Evolutionary conservation across 2,888 invertebrate genomes (phyloP), one percentile per base, ranked within the genome.

Genomic region (Yponomeuta plumbellus): DNA sequence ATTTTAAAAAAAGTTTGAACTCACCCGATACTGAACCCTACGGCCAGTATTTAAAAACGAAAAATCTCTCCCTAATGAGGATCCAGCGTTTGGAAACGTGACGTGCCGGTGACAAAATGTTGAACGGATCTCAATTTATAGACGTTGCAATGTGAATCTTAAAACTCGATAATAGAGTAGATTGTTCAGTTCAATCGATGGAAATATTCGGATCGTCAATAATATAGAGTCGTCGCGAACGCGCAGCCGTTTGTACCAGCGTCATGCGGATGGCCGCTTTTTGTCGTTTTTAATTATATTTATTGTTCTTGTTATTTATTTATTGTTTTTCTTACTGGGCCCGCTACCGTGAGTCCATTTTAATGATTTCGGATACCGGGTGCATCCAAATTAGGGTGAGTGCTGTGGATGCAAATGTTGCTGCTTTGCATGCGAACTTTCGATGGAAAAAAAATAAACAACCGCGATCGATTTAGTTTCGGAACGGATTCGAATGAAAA

Each of bases 271-370:
- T 85, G 85, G 83, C 83, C 84, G 84, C 84, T 88, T 87, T 88
- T 90, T 88, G 85, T 88, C 84, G 84, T 84, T 84, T 85, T 88
- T 88, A 89, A 88, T 89, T 88, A 89, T 88, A 89, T 88, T 89
- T 88, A 89, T 89, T 87, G 88, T 89, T 86, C 83, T 86, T 82
- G 80, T 86, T 88, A 88, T 86, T 87, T 88, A 86, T 89, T 89
- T 87, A 86, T 87, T 86, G 85, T 85, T 85, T 85, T 84, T 76
- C 80, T 79, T 84, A 84, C 84, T 83, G 79, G 80, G 75, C 79
- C 78, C 78, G 86, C 88, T 89, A 88, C 88, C 81, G 88, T 86
- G 84, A 86, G 83, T 85, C 83, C 82, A 78, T 86, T 86, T 85
- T 85, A 86, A 88, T 84, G 88, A 89, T 86, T 82, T 76, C 78